These are phyloP conservation scores for Chondrosia reniformis DNA, from an alignment of 37 sponge, comb jelly and placozoan genomes.

Conservation along the genomic window DNA sequence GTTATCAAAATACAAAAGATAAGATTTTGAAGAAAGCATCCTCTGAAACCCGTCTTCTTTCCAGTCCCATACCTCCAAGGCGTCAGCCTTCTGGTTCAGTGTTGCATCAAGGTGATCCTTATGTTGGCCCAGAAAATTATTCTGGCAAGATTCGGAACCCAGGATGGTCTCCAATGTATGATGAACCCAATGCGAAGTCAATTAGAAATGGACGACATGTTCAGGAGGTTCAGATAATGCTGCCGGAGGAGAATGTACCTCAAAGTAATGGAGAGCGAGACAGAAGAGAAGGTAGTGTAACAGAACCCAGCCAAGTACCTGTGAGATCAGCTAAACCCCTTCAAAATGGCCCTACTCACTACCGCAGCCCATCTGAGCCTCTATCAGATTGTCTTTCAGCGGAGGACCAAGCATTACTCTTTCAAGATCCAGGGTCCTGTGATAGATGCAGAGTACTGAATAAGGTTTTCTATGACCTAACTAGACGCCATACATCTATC, in stretches of 20 bases:
- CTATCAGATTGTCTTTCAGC: background rate
- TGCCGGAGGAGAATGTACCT: background rate
- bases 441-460: background rate
- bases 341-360: background rate
- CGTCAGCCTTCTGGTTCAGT: background rate
- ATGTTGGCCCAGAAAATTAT: background rate
- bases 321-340: background rate
- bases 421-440: background rate
- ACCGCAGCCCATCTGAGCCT: no score
- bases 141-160: background rate
- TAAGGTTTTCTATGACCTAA: background rate
- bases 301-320: background rate
- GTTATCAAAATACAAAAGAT: no score
- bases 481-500: background rate
- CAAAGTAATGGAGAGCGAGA: background rate
- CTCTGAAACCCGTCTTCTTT: background rate
- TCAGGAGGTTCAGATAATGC: background rate
- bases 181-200: no score
- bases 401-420: conserved; percentile 2
- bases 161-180: background rate
- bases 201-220: background rate
- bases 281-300: background rate
- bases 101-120: no score
- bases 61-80: background rate
- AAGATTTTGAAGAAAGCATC: background rate